Conservation (phyloP, 2,888 invertebrate species). For the Dioctria linearis region DNA sequence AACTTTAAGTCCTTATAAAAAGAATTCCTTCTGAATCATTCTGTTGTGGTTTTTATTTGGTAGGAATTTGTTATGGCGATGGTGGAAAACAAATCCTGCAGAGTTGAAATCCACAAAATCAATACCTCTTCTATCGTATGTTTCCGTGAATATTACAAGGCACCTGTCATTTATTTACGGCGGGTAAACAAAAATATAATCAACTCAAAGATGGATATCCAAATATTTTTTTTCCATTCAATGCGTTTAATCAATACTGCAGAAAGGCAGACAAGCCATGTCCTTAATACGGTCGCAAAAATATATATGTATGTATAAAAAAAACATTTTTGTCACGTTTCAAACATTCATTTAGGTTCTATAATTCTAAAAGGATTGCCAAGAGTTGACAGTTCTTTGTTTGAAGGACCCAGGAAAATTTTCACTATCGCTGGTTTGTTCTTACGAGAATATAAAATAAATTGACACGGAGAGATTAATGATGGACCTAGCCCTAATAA, state of each 20-base stretch:
- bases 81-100: too few relatives aligned
- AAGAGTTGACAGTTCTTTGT: background rate
- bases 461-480: background rate
- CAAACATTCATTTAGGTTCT: background rate
- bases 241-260: background rate
- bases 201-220: background rate
- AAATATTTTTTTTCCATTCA: background rate
- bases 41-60: too few relatives aligned
- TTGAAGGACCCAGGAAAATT: background rate
- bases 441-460: background rate
- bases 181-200: background rate
- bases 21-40: too few relatives aligned
- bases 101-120: background rate
- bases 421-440: background rate
- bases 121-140: background rate
- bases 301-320: background rate
- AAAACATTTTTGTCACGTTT: background rate
- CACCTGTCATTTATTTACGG: conserved; percentile 19
- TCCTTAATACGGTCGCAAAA: background rate
- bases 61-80: too few relatives aligned
- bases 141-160: background rate
- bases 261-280: background rate
- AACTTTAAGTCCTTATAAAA: too few relatives aligned
- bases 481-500: background rate
- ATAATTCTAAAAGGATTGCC: background rate